Evolutionary conservation across 2,113 vertebrate genomes (phyloP).

Genomic region (Prionailurus bengalensis): DNA sequence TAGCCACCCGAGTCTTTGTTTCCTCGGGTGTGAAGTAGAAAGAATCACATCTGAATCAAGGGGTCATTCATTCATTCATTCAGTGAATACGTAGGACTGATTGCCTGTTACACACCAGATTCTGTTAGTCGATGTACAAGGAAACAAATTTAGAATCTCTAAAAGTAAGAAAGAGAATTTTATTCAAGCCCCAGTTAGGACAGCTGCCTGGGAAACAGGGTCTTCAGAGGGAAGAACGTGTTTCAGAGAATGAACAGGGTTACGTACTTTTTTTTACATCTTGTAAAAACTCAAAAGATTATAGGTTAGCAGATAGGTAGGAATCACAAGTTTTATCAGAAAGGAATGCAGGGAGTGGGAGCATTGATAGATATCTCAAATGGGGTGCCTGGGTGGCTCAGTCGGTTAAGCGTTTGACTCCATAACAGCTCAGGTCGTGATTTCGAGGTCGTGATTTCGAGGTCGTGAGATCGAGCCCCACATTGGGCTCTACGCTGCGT

Average conservation of each 20-base stretch:
- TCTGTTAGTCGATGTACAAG: background rate
- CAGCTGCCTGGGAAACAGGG: background rate
- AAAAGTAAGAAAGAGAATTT: background rate
- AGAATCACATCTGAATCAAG: background rate
- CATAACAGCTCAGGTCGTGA: too few species aligned
- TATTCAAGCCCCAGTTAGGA: background rate
- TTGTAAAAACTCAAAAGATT: background rate
- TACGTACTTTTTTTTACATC: background rate
- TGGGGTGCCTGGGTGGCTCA: too few species aligned
- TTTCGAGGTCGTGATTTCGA: too few species aligned
- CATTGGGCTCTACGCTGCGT: too few species aligned
- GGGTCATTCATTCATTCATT: background rate
- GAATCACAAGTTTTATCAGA: background rate
- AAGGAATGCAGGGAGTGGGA: background rate
- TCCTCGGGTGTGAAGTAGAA: background rate
- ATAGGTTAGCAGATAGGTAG: background rate
- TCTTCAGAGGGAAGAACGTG: background rate
- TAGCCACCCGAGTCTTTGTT: background rate
- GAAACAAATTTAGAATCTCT: background rate
- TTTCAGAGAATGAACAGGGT: background rate
- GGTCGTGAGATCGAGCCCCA: too few species aligned
- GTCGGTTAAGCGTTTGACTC: too few species aligned
- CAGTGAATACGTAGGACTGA: background rate
- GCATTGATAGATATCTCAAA: background rate
- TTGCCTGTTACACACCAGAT: background rate